phyloP scores from a whole-genome alignment of 2,888 invertebrate species.

The Phaonia tiefii region DNA sequence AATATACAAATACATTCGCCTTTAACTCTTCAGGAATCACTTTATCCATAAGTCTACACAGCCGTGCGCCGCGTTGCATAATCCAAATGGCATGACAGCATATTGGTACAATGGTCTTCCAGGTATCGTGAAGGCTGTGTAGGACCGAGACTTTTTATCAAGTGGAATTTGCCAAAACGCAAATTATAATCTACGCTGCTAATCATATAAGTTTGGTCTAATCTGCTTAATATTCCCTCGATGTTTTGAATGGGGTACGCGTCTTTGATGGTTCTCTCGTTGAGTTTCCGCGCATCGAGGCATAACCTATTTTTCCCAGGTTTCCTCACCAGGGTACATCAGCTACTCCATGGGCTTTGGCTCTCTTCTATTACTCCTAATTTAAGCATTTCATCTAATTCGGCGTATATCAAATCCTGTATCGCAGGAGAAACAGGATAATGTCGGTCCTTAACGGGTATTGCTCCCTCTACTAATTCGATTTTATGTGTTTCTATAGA shows the following conservation, averaged over 20 bases:
- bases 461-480: background rate
- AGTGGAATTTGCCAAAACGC: background rate
- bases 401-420: slow-evolving; percentile 10
- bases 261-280: slow-evolving; percentile 10
- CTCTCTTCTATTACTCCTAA: slow-evolving; percentile 43
- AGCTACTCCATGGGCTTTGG: slow-evolving; percentile 63
- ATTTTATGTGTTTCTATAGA: slow-evolving; percentile 5
- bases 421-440: slow-evolving; percentile 22
- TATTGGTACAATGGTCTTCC: too few relatives aligned
- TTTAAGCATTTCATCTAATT: slow-evolving; percentile 36
- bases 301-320: slow-evolving; percentile 40
- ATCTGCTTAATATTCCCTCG: too few relatives aligned
- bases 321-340: slow-evolving; percentile 68
- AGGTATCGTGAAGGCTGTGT: background rate
- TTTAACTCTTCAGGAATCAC: background rate
- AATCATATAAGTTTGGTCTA: too few relatives aligned
- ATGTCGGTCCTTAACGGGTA: slow-evolving; percentile 14
- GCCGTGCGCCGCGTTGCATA: background rate
- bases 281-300: slow-evolving; percentile 33
- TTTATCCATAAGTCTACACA: slow-evolving; percentile 5
- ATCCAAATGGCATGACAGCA: background rate
- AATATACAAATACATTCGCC: background rate
- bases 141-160: background rate
- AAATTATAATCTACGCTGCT: background rate
- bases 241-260: slow-evolving; percentile 16